Evolutionary conservation across 1,140 invertebrate species (phyloP).

Genomic region (Aphaenogaster ashmeadi): DNA sequence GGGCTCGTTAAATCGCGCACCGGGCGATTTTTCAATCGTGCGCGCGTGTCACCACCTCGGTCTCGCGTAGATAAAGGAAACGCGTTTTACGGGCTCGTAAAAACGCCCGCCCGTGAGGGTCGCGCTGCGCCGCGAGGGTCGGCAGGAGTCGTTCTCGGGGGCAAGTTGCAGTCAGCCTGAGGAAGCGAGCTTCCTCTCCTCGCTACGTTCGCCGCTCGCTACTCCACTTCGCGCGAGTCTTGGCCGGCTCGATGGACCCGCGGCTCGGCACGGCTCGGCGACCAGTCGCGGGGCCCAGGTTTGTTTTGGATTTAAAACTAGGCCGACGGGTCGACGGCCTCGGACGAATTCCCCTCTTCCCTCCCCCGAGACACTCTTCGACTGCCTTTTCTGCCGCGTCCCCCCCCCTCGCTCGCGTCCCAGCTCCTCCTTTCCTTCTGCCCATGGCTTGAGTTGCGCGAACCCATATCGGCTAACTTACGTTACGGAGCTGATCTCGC

Average conservation of each 20-base stretch:
- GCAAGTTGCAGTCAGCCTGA: not conserved
- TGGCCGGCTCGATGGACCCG: conserved; percentile 36
- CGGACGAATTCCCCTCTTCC: conserved; percentile 61
- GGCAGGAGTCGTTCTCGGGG: not conserved
- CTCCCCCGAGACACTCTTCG: conserved; percentile 29
- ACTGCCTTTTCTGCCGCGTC: conserved; percentile 34
- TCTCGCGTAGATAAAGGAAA: conserved; percentile 79
- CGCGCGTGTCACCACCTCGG: conserved; percentile 64
- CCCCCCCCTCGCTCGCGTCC: not conserved
- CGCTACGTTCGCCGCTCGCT: not conserved
- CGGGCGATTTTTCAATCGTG: conserved; percentile 72
- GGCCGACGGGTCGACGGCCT: conserved; percentile 82
- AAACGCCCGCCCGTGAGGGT: conserved; percentile 58
- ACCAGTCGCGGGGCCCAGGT: conserved; percentile 65
- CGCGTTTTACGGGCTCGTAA: conserved; percentile 80
- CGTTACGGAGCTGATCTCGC: conserved; percentile 51
- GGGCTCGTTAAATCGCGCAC: conserved; percentile 69
- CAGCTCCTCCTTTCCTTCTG: conserved; percentile 49
- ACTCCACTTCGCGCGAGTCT: not conserved
- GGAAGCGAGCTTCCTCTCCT: conserved; percentile 12
- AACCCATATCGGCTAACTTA: conserved; percentile 67
- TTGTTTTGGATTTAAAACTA: conserved; percentile 85
- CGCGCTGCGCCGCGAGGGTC: not conserved
- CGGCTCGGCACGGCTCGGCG: not conserved
- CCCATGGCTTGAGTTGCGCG: conserved; percentile 57